Base-by-base conservation (phyloP, 2,113 vertebrate species). In the Equus quagga region DNA sequence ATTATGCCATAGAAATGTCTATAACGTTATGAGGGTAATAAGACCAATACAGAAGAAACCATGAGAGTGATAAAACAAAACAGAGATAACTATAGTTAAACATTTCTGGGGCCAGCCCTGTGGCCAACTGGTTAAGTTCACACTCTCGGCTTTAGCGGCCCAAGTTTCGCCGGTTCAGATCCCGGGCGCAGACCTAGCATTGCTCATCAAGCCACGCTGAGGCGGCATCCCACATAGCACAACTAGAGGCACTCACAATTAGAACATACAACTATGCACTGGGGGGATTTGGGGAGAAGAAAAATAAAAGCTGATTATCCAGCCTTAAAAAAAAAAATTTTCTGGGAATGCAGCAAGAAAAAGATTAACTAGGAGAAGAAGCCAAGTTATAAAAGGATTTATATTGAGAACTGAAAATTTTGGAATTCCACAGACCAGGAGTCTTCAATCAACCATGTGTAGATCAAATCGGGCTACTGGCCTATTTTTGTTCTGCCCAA, bases 1-100 rank as follows among this genome's bases (percentile, higher is more conserved):
- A 87, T 58, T 86, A 93, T 60, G 31, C 21, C 23, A 79, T 65
- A 23, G 58, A 95, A 91, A 95, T 92, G 5, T 62, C 76, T 73
- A 69, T 17, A 26, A 56, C 51, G 33, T 76, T 92, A 46, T 67
- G n/a, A 92, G 44, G n/a, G 23, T 75, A 89, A 8, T 89, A 75
- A 81, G 23, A 69, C 28, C n/a, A 81, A 69, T 58, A 79, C 3
- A 94, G 18, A 89, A 64, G 31, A 87, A 83, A 91, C 33, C 33
- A 70, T 18, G 33, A 91, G 24, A 41, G 33, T 8, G 69, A 51
- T 15, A 54, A 91, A 82, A 75, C 9, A 78, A 78, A 94, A 31
- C 10, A 41, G 18, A 69, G 44, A 62, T 44, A 17, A 62, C 0
- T 60, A 33, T 1, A 49, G 15, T 58, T 73, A 79, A 89, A 88